These are phyloP conservation scores for Acrocephalus arundinaceus DNA, from an alignment of 2,113 vertebrate genomes.

Conservation along the genomic window DNA sequence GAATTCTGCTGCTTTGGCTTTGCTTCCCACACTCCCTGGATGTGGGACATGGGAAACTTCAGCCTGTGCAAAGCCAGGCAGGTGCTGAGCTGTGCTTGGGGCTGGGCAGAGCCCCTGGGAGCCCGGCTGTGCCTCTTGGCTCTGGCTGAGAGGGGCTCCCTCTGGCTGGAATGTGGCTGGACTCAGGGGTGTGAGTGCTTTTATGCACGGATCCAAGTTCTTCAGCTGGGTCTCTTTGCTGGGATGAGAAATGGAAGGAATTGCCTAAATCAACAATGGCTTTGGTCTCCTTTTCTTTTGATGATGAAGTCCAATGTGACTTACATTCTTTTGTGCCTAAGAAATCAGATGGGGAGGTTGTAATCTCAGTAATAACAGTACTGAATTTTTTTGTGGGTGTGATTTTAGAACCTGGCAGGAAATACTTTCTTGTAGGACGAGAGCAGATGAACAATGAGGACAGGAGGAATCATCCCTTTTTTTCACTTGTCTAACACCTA, in stretches of 20 bases:
- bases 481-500: not conserved
- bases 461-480: not conserved
- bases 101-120: not conserved
- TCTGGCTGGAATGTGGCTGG: fast-evolving
- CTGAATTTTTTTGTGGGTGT: not conserved
- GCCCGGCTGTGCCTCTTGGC: not conserved
- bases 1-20: not conserved
- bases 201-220: not conserved
- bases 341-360: not conserved
- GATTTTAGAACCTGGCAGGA: not conserved
- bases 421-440: not conserved
- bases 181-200: fast-evolving
- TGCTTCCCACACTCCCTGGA: not conserved
- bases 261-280: not conserved
- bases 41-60: not conserved
- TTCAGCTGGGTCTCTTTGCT: not conserved
- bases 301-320: not conserved
- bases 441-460: not conserved
- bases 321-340: not conserved
- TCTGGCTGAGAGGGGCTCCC: not conserved
- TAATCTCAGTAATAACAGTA: not conserved
- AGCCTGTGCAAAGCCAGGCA: not conserved
- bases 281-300: not conserved
- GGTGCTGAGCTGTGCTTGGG: not conserved
- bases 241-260: not conserved